phyloP scores from a whole-genome alignment of 2,113 vertebrate species.

The Euleptes europaea region DNA sequence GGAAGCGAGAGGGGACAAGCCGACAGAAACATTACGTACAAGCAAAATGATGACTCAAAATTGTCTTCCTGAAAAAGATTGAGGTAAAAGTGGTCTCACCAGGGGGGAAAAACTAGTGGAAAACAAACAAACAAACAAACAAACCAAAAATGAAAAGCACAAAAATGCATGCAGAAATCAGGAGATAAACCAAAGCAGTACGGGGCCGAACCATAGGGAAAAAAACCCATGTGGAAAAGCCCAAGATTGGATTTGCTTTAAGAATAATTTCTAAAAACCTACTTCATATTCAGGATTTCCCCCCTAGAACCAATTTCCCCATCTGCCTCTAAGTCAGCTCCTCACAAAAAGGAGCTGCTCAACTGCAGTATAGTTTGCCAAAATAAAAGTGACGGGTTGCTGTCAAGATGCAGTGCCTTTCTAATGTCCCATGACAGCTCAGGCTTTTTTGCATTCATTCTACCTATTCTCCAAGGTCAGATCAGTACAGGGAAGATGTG shows the following conservation, averaged over 20 bases:
- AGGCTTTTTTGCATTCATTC: background rate
- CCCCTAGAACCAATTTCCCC: background rate
- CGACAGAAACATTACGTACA: too few relatives aligned
- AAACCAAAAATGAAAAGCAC: too few relatives aligned
- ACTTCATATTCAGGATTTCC: background rate
- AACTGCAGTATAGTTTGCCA: background rate
- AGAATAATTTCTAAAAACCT: background rate
- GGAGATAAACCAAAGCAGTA: too few relatives aligned
- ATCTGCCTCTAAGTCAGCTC: background rate
- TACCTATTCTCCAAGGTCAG: background rate
- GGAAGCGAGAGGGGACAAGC: too few relatives aligned
- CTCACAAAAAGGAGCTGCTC: background rate
- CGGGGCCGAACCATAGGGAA: too few relatives aligned
- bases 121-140: too few relatives aligned
- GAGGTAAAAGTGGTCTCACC: too few relatives aligned
- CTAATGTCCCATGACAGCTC: background rate
- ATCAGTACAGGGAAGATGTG: background rate
- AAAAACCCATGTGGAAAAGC: too few relatives aligned
- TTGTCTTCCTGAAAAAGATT: too few relatives aligned
- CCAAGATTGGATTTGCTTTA: conserved; percentile 36
- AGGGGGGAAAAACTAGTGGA: too few relatives aligned
- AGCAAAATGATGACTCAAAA: too few relatives aligned
- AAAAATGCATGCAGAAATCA: too few relatives aligned
- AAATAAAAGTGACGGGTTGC: background rate
- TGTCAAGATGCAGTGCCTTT: background rate